Evolutionary conservation across 2,888 invertebrate species (phyloP), one percentile per base, ranked within the genome.

Genomic region (Callosobruchus maculatus): DNA sequence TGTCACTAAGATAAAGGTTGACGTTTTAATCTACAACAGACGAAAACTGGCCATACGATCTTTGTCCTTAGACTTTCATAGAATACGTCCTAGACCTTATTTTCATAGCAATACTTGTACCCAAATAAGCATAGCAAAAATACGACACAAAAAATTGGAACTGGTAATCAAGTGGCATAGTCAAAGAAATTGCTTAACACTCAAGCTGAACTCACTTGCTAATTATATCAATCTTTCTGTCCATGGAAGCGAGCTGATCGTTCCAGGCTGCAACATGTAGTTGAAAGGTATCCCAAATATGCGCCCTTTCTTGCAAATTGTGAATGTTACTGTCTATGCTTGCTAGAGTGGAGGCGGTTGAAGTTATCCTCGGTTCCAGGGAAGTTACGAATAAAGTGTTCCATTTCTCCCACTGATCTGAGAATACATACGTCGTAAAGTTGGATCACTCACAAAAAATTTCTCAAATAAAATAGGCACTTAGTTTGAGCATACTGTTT

Each of bases 241-340:
- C 89, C 13, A 89, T 81, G 0, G 88, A 84, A 75, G 88, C 88
- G 74, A 89, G 86, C 77, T 89, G 89, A 67, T 89, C 89, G 75
- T 89, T 89, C 89, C 89, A 90, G 0, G 89, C 87, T 20, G 88
- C 85, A 68, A 89, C 88, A 78, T 89, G 89, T 77, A 89, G 87
- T 76, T 88, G 88, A 80, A 89, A 88, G 30, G 89, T 88, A 72
- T 89, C 88, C 90, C 89, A 89, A 2, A 88, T 87, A 76, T 89
- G 88, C 0, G 89, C 88, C 71, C 89, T 86, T 78, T 89, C 89
- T 79, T 86, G 88, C 22, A 89, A 82, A 76, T 85, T 85, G 77
- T 88, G 87, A 26, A 89, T 83, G 74, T 89, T 89, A 75, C 83
- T 86, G 79, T 89, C 89, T 68, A 90, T 83, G 74, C 83, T 85